phyloP scores from a whole-genome alignment of 2,888 invertebrate genomes.

The Stenodema calcarata region DNA sequence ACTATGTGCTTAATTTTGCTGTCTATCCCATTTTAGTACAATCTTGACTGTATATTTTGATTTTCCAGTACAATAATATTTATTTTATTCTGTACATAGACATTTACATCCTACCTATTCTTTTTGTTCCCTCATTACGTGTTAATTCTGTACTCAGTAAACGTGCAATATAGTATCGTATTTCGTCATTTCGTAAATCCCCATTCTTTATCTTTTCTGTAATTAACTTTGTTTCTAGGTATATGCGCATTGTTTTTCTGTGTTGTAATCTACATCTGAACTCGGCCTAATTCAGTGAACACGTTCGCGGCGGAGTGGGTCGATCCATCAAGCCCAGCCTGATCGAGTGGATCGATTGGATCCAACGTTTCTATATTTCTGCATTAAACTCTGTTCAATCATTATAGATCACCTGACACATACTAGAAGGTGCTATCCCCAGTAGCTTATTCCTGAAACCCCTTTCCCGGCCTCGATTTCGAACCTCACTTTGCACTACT shows the following conservation, averaged over 20 bases:
- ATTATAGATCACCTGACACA: no score
- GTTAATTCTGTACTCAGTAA: background rate
- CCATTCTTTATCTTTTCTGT: no score
- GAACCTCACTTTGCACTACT: no score
- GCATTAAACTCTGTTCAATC: no score
- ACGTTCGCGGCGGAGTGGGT: no score
- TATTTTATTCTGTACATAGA: background rate
- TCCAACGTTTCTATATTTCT: no score
- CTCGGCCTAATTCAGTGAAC: background rate
- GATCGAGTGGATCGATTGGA: no score
- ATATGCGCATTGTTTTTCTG: background rate
- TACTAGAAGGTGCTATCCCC: no score
- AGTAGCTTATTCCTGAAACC: no score
- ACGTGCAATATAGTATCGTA: background rate
- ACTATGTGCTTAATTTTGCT: constrained; percentile 36
- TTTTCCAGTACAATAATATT: background rate
- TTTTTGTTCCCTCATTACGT: background rate
- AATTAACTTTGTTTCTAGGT: background rate
- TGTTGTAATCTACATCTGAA: background rate
- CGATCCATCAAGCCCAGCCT: no score
- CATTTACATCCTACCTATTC: background rate
- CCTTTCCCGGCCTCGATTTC: no score
- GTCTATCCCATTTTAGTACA: background rate
- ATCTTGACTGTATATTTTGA: background rate
- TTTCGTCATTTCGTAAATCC: background rate